These are phyloP conservation scores for Dorcus parallelipipedus DNA, from an alignment of 2,888 invertebrate genomes.

Conservation along the genomic window DNA sequence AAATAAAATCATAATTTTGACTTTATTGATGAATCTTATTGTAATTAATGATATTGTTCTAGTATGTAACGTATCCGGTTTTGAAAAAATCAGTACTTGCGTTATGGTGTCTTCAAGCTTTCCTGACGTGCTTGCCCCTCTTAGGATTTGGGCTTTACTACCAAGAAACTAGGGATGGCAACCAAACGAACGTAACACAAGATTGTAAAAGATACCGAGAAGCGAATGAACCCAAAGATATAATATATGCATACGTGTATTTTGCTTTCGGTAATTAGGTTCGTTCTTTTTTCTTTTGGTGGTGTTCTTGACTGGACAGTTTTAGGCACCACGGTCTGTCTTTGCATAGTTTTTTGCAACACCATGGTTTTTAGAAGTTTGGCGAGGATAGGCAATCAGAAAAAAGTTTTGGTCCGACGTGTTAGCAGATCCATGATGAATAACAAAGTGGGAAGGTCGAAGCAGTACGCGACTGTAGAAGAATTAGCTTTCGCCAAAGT, in stretches of 20 bases:
- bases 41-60: constrained; percentile 38
- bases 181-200: constrained; percentile 21
- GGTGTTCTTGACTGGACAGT: constrained; percentile 7
- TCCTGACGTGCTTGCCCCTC: constrained; percentile 73
- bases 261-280: constrained; percentile 67
- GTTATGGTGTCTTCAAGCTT: constrained; percentile 66
- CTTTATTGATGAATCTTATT: not conserved
- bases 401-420: constrained; percentile 45
- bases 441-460: constrained; percentile 30
- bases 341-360: constrained; percentile 79
- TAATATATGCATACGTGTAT: constrained; percentile 73
- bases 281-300: constrained; percentile 2
- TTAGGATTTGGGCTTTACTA: constrained; percentile 70
- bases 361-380: constrained; percentile 75
- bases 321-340: constrained; percentile 67
- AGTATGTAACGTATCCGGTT: constrained; percentile 79
- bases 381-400: constrained; percentile 55
- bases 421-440: constrained; percentile 46
- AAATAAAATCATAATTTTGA: too few species aligned
- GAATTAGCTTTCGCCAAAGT: constrained; percentile 82
- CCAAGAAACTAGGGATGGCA: constrained; percentile 48
- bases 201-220: constrained; percentile 69
- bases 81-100: constrained; percentile 67
- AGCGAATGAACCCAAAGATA: constrained; percentile 61
- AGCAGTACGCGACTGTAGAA: constrained; percentile 63